Conservation (phyloP, 2,888 invertebrate genomes). For the Troides aeacus region DNA sequence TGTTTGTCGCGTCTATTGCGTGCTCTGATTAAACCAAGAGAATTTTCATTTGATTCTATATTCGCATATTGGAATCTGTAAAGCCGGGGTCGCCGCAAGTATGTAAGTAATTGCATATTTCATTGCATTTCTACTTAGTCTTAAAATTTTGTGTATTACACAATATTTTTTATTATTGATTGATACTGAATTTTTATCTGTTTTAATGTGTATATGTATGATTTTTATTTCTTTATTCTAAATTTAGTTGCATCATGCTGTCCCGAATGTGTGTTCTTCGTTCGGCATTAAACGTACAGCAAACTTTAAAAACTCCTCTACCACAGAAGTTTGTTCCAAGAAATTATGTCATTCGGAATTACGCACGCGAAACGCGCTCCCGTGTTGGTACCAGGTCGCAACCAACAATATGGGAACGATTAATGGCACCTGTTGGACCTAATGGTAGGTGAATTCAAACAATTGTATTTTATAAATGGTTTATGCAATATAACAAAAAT, state of each 20-base stretch:
- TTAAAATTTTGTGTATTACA: background rate
- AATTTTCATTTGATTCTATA: background rate
- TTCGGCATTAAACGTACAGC: conserved; percentile 56
- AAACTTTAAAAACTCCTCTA: conserved; percentile 63
- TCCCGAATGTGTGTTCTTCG: conserved; percentile 72
- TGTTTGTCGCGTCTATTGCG: conserved; percentile 4
- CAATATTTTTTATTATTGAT: background rate
- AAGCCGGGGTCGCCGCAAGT: background rate
- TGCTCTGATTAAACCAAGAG: background rate
- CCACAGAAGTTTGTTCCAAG: conserved; percentile 69
- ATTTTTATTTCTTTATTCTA: conserved; percentile 9
- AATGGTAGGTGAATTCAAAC: conserved; percentile 70
- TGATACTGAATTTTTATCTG: background rate
- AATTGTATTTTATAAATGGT: background rate
- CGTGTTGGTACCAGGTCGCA: conserved; percentile 65
- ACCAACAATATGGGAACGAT: conserved; percentile 83
- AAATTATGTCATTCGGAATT: conserved; percentile 76
- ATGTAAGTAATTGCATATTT: background rate
- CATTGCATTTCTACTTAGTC: background rate
- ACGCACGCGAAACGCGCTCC: conserved; percentile 75
- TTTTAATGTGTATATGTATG: background rate
- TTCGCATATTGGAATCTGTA: background rate
- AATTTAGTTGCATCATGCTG: conserved; percentile 61
- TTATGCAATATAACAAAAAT: background rate
- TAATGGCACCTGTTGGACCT: conserved; percentile 88